Percentiles rank a stretch among this genome's conserved stretches.
Conservation (phyloP, 2,888 invertebrate genomes). For the Drosophila pseudotalamancana region DNA sequence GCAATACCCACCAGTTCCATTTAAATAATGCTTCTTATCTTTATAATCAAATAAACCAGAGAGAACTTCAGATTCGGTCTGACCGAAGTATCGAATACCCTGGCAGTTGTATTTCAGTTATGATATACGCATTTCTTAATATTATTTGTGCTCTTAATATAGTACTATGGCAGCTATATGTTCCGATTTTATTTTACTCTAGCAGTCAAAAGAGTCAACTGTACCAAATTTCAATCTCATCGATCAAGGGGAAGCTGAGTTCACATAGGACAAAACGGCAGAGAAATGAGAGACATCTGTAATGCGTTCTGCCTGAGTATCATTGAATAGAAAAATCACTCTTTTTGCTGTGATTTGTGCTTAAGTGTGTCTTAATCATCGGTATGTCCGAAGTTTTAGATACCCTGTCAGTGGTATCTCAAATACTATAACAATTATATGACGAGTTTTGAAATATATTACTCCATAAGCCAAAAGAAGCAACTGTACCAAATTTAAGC, state of each 20-base stretch:
- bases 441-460: background rate
- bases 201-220: background rate
- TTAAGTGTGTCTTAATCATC: slow-evolving; percentile 6
- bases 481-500: background rate
- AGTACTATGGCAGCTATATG: slow-evolving; percentile 5
- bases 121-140: background rate
- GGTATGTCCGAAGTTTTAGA: too few relatives aligned
- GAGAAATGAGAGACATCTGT: background rate
- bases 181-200: background rate
- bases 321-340: slow-evolving; percentile 11
- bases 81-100: slow-evolving; percentile 34
- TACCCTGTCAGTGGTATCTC: too few relatives aligned
- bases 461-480: background rate
- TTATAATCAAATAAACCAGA: slow-evolving; percentile 4
- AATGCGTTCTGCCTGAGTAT: slow-evolving; percentile 27
- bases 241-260: background rate
- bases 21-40: slow-evolving; percentile 9
- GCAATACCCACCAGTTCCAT: slow-evolving; percentile 61
- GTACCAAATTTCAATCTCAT: background rate
- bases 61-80: slow-evolving; percentile 21
- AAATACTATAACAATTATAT: too few relatives aligned
- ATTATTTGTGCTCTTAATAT: background rate
- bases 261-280: slow-evolving; percentile 1
- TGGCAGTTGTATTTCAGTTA: slow-evolving; percentile 17
- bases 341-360: slow-evolving; percentile 5